A percentile compares a stretch with the other conserved stretches of the same genome.
Conservation (phyloP, 2,797 vertebrate genomes). For the Emys orbicularis region DNA sequence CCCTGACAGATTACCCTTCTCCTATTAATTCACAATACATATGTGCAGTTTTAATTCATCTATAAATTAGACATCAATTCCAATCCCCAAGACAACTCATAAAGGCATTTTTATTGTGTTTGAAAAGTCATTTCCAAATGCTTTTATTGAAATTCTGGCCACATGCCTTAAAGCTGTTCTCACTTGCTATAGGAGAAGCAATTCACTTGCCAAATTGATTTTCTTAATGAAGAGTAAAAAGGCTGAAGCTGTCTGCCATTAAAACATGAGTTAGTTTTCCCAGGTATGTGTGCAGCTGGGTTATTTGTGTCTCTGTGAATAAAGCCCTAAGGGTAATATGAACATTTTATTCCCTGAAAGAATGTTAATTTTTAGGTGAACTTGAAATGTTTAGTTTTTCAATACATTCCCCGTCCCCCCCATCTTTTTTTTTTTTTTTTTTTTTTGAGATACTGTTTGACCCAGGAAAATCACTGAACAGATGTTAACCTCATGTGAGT, state of each 20-base stretch:
- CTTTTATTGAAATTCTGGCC: conserved; percentile 4
- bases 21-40: neutral
- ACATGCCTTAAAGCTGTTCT: neutral
- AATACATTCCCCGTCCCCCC: neutral
- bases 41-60: neutral
- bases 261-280: conserved; percentile 19
- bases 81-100: neutral
- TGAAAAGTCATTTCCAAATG: conserved; percentile 36
- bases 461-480: neutral
- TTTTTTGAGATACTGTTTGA: neutral
- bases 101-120: neutral
- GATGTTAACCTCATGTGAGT: neutral
- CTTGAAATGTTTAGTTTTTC: conserved; percentile 12
- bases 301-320: neutral
- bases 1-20: neutral
- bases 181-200: conserved; percentile 21
- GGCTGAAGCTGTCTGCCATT: conserved; percentile 7
- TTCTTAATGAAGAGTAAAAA: conserved; percentile 53
- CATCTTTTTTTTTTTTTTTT: neutral
- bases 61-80: conserved; percentile 4
- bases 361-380: conserved; percentile 30
- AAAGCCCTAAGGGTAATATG: neutral
- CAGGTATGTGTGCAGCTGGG: neutral
- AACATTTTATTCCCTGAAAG: conserved; percentile 17
- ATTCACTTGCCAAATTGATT: conserved; percentile 38